phyloP scores from a whole-genome alignment of 2,797 vertebrate genomes.

The Eurystomus glaucurus region DNA sequence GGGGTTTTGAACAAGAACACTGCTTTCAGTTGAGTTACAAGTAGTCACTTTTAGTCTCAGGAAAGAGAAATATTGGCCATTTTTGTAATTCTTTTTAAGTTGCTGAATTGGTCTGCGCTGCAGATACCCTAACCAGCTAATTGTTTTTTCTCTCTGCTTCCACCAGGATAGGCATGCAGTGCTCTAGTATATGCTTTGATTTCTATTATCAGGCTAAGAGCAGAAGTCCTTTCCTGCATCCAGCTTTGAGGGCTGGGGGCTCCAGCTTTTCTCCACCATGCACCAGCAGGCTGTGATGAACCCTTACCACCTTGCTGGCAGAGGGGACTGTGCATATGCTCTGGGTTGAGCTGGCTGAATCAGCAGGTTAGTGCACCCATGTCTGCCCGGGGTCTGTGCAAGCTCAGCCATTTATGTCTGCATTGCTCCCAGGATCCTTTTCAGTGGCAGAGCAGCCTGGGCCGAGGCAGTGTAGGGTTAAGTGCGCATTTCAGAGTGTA shows the following conservation, averaged over 20 bases:
- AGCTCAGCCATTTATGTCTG: background rate
- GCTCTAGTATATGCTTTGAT: background rate
- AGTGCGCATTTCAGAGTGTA: background rate
- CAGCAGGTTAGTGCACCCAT: background rate
- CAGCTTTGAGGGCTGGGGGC: background rate
- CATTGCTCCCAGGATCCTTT: background rate
- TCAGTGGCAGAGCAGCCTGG: background rate
- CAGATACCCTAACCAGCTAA: background rate
- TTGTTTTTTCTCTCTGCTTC: background rate
- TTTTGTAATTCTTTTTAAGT: background rate
- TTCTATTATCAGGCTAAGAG: background rate
- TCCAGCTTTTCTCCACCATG: background rate
- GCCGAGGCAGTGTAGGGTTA: too few relatives aligned
- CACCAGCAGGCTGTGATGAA: background rate
- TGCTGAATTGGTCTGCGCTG: background rate
- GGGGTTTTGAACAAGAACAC: background rate
- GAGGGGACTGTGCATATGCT: accelerated
- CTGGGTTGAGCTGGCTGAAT: background rate
- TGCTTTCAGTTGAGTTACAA: background rate
- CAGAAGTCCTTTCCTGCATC: background rate
- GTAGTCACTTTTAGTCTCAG: background rate
- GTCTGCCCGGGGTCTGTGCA: background rate
- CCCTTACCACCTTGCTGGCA: background rate
- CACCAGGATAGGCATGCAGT: too few relatives aligned
- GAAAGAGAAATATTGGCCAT: background rate